These are phyloP conservation scores for Lobophora halterata DNA, from an alignment of 2,888 invertebrate genomes.

Conservation along the genomic window DNA sequence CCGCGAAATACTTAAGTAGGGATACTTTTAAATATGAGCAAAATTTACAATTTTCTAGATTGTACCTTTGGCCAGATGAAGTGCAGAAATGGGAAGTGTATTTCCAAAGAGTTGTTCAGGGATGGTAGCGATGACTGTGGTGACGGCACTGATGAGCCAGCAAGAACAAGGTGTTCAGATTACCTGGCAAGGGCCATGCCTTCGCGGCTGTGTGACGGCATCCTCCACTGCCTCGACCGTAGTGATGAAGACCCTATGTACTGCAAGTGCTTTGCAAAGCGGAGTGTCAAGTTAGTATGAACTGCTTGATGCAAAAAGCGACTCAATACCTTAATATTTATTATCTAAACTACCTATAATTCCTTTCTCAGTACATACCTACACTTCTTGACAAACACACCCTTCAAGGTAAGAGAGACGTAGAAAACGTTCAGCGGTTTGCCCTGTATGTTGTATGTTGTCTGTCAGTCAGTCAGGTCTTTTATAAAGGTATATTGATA, in stretches of 20 bases:
- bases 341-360: too few species aligned
- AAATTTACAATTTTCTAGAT: constrained; percentile 61
- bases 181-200: constrained; percentile 86
- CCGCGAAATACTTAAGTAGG: too few species aligned
- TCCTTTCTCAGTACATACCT: too few species aligned
- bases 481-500: too few species aligned
- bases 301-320: too few species aligned
- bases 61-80: constrained; percentile 84
- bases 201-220: constrained; percentile 87
- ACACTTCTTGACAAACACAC: too few species aligned
- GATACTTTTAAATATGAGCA: not conserved
- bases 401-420: too few species aligned
- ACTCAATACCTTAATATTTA: too few species aligned
- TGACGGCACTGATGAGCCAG: constrained; percentile 86
- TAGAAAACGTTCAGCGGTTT: too few species aligned
- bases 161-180: constrained; percentile 82
- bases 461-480: not conserved
- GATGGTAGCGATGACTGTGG: constrained; percentile 85
- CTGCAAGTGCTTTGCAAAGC: constrained; percentile 82
- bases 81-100: constrained; percentile 84
- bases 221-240: constrained; percentile 87
- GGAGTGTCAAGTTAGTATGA: constrained; percentile 50
- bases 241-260: constrained; percentile 86
- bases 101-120: constrained; percentile 85
- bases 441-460: not conserved